Evolutionary conservation across 2,113 vertebrate genomes (phyloP), one percentile per base, ranked within the genome.

Genomic region (Ophthalmolycus amberensis): DNA sequence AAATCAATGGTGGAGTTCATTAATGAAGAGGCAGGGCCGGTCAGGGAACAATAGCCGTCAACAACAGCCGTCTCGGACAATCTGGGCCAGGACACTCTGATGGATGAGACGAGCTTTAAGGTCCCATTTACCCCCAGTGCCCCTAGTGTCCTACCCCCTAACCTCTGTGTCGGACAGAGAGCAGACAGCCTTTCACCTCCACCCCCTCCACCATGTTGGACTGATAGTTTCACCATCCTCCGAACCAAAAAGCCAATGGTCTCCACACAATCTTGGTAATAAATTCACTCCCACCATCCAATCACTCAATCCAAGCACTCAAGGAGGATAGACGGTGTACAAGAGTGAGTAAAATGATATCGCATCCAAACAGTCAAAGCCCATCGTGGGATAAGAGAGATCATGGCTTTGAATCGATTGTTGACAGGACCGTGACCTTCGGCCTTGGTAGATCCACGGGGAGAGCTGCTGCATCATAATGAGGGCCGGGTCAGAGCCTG

Each of bases 1-100:
- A 89, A 93, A 93, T 93, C 92, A 94, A 91, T 90, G 85, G 63
- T 1, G 52, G 89, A 94, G 90, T 93, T 95, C 92, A 94, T 95
- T 95, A 95, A 91, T 91, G 90, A 89, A 90, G 92, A 93, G 80
- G 75, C 83, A 63, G 37, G 56, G 82, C 58, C 68, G 59, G 80
- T 83, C 71, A 48, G 80, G 69, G 82, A 84, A 94, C 93, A 95
- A 95, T 79, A 48, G 85, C 32, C 46, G 7, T 72, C 82, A 89
- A 90, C 88, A 77, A 75, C 75, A 90, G 83, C 78, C 58, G 65
- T 90, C 88, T 84, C 9, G 20, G 63, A 71, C 74, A 89, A 93
- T 93, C 90, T 86, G 88, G 80, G 84, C 77, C 59, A 59, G 80
- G 79, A 82, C 83, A 80, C 84, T 66, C 42, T 89, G 92, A 93